Evolutionary conservation across 2,888 invertebrate species (phyloP).

Genomic region (Acrocera orbiculus): DNA sequence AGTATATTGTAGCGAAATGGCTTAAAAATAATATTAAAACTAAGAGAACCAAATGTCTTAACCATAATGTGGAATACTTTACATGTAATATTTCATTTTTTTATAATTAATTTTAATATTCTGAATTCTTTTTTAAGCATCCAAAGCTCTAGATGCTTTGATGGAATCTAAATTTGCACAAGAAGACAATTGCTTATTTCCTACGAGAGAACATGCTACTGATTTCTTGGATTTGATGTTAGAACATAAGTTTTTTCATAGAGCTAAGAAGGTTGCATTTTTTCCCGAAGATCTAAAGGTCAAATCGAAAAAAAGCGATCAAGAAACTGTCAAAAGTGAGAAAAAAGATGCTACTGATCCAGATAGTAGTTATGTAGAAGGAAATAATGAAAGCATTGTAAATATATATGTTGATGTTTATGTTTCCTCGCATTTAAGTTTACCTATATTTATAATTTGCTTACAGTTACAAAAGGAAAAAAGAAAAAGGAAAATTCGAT

Average conservation of each 20-base stretch:
- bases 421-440: no score
- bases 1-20: slow-evolving; percentile 88
- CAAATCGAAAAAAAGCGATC: slow-evolving; percentile 9
- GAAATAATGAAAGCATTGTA: slow-evolving; percentile 33
- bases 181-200: slow-evolving; percentile 58
- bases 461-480: slow-evolving; percentile 34
- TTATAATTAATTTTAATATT: slow-evolving; percentile 6
- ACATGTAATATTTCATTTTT: slow-evolving; percentile 45
- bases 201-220: slow-evolving; percentile 60
- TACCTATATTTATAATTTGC: not conserved
- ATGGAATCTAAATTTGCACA: slow-evolving; percentile 81
- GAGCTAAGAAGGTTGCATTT: slow-evolving; percentile 69
- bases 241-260: slow-evolving; percentile 85
- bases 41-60: slow-evolving; percentile 90
- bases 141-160: slow-evolving; percentile 81
- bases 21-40: slow-evolving; percentile 82
- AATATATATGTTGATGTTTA: no score
- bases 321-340: no score
- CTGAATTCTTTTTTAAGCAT: slow-evolving; percentile 32
- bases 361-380: slow-evolving; percentile 37
- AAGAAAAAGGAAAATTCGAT: slow-evolving; percentile 75
- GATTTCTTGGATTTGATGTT: slow-evolving; percentile 71
- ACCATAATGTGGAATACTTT: slow-evolving; percentile 94
- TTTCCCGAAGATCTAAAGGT: slow-evolving; percentile 22
- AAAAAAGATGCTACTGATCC: slow-evolving; percentile 24